Conservation (phyloP, 2,113 vertebrate genomes). For the Protobothrops flavoviridis region DNA sequence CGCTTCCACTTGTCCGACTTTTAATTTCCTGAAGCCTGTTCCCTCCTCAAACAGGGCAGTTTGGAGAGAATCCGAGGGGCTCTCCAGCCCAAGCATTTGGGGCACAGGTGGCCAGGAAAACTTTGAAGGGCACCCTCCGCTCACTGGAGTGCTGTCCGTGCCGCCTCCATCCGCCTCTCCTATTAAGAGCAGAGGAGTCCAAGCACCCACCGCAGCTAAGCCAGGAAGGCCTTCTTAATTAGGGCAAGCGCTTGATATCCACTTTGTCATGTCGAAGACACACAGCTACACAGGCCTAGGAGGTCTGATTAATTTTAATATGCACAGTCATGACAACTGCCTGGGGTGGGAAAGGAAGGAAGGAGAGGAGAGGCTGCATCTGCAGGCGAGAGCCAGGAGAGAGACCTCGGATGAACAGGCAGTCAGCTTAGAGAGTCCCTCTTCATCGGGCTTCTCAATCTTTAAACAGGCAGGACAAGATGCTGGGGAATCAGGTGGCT, state of each 20-base stretch:
- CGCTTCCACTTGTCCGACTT: slow-evolving; percentile 22
- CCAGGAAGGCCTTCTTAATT: slow-evolving; percentile 78
- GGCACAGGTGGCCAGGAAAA: slow-evolving; percentile 75
- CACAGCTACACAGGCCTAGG: slow-evolving; percentile 65
- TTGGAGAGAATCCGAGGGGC: slow-evolving; percentile 49
- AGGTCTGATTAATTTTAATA: slow-evolving; percentile 84
- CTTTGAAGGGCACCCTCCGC: slow-evolving; percentile 74
- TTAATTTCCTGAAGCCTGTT: slow-evolving; percentile 30
- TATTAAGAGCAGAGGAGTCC: slow-evolving; percentile 78
- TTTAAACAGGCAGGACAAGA: slow-evolving; percentile 62
- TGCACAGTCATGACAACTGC: slow-evolving; percentile 72
- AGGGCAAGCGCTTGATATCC: slow-evolving; percentile 73
- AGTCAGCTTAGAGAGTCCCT: slow-evolving; percentile 70
- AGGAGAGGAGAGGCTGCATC: not conserved
- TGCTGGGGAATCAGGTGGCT: slow-evolving; percentile 74
- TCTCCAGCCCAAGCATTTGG: slow-evolving; percentile 57
- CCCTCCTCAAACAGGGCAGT: slow-evolving; percentile 35
- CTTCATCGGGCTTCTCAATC: slow-evolving; percentile 70
- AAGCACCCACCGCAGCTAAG: slow-evolving; percentile 75
- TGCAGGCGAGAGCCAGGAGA: slow-evolving; percentile 30
- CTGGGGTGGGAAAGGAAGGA: slow-evolving; percentile 62
- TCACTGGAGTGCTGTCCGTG: slow-evolving; percentile 66
- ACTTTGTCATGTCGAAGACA: slow-evolving; percentile 73
- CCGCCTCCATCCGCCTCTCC: slow-evolving; percentile 70
- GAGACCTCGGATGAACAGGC: slow-evolving; percentile 45